Evolutionary conservation across 2,113 vertebrate species (phyloP), one percentile per base, ranked within the genome.

Genomic region (Micromys minutus): DNA sequence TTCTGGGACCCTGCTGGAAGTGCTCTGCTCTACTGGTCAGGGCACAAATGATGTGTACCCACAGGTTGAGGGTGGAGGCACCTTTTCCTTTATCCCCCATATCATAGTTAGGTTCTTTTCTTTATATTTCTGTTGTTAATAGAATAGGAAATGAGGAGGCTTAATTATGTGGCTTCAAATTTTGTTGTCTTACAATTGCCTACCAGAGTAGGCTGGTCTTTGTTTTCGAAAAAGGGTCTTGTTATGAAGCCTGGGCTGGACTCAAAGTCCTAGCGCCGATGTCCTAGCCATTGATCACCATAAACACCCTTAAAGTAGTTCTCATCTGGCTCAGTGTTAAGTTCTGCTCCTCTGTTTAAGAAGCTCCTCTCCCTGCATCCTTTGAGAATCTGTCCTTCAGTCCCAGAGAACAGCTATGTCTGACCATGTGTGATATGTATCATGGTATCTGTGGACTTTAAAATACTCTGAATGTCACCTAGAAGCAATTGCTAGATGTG

Each of bases 131-230:
- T 76, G 42, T 52, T 85, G 63, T 29, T 13, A n/a, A 74, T 36
- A 8, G 9, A 39, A 89, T 57, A 63, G 52, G 55, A 93, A 47
- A 89, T 29, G 34, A 42, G 42, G 89, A 61, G 76, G 59, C 72
- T 92, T 87, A 76, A 81, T 63, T n/a, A 12, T 55, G 72, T 11
- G 87, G 45, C 92, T 90, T 9, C 55, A 92, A 81, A 83, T 63
- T 81, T 42, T 47, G 50, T 88, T 39, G 36, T 29, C 47, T 47
- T 75, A 31, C 3, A 52, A 52, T 11, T 52, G 50, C 50, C 50
- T 52, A 15, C 17, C 0, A 36, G 77, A 87, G 31, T 79, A 84
- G 39, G 8, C 29, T 29, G 19, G 65, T 17, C 34, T 69, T 86
- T 71, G 31, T 24, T 69, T 87, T 87, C 26, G 45, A 84, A 45